Evolutionary conservation across 2,888 invertebrate genomes (phyloP).

Genomic region (Ypsolopha sequella): DNA sequence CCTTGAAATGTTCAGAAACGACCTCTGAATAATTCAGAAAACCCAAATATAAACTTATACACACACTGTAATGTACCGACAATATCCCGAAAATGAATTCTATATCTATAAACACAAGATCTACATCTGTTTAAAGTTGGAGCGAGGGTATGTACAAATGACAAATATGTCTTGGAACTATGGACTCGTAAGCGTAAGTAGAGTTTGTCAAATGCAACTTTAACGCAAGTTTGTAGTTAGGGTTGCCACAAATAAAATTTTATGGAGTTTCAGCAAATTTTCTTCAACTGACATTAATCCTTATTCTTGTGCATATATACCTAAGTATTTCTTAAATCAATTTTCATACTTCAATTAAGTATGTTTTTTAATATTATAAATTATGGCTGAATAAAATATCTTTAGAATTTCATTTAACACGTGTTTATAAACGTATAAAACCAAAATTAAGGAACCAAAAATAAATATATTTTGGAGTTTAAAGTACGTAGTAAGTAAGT

Average conservation of each 20-base stretch:
- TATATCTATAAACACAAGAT: slow-evolving; percentile 36
- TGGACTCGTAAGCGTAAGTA: slow-evolving; percentile 56
- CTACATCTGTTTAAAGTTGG: slow-evolving; percentile 47
- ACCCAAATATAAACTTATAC: slow-evolving; percentile 61
- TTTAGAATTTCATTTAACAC: no score
- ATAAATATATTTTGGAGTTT: no score
- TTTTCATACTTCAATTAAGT: no score
- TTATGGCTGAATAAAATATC: no score
- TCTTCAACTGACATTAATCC: neutral
- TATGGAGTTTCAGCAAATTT: slow-evolving; percentile 11
- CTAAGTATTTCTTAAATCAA: neutral
- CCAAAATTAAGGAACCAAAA: neutral
- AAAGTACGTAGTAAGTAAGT: neutral
- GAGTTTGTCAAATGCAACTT: slow-evolving; percentile 47
- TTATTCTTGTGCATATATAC: neutral
- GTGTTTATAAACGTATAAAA: no score
- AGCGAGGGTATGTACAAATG: slow-evolving; percentile 48
- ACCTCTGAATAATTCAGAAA: slow-evolving; percentile 68
- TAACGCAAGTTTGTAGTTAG: slow-evolving; percentile 29
- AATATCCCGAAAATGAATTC: slow-evolving; percentile 38
- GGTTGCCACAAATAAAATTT: slow-evolving; percentile 43
- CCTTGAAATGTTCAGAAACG: slow-evolving; percentile 65
- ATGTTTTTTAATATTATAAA: no score
- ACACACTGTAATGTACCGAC: slow-evolving; percentile 28
- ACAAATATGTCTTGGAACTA: slow-evolving; percentile 61